Base-by-base conservation (phyloP, 2,888 invertebrate species). In the Ornithoptera priamus region DNA sequence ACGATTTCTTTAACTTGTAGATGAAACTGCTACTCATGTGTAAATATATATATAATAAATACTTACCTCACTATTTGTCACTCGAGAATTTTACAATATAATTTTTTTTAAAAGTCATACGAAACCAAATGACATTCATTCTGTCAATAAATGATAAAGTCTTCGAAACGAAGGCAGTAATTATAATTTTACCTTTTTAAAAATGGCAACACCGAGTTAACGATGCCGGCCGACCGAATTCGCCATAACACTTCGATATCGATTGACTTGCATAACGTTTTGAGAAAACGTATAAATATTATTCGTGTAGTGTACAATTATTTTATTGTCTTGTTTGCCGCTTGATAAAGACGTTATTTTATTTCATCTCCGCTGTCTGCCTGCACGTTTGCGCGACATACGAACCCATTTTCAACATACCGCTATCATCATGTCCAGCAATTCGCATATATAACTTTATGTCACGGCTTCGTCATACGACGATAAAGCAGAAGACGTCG, bases 231-330 rank as follows among this genome's bases (percentile, higher is more conserved):
- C 83, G 83, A 81, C 83, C 82, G 82, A 81, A 77, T 84, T 85
- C 81, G 75, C 78, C 78, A 83, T 85, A 84, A 81, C 73, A 77
- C 76, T 84, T 85, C 82, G 79, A 78, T 83, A 83, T 81, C 79
- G 78, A 78, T 76, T 74, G 12, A n/a, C 78, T 86, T 87, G 84
- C 79, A 82, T 86, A 88, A 87, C 83, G 74, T 72, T 76, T 69
- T 30, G 61, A 57, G 67, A 65, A 67, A 70, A 66, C 69, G 69
- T 70, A 71, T 71, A 22, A 58, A 58, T 68, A 67, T 65, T 6
- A 64, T 66, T 63, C 60, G 56, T 63, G 24, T 64, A 59, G 69
- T 67, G 5, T 30, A 30, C 57, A 67, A 61, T 64, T 65, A 53
- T 67, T 72, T 72, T 72, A 72, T 69, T 73, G 69, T 68, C 53